Conservation (phyloP, 2,888 invertebrate genomes). For the Acanthosepion esculentum region DNA sequence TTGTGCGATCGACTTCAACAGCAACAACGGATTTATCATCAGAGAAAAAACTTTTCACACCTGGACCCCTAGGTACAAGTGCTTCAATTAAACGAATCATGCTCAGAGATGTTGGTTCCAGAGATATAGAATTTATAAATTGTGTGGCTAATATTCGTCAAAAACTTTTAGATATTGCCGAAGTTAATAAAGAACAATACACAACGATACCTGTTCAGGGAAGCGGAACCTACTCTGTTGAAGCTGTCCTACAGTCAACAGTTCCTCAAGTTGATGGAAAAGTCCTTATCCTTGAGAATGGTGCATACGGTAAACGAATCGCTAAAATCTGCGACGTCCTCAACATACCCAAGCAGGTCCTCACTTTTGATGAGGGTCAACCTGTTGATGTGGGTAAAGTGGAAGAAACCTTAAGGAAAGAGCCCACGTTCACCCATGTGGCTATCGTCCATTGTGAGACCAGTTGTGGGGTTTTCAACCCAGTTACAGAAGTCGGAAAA, state of each 20-base stretch:
- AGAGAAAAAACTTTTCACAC: slow-evolving; percentile 76
- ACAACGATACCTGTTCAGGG: slow-evolving; percentile 76
- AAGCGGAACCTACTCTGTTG: slow-evolving; percentile 77
- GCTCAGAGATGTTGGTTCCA: slow-evolving; percentile 75
- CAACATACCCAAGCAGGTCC: slow-evolving; percentile 67
- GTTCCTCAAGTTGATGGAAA: slow-evolving; percentile 72
- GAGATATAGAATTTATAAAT: slow-evolving; percentile 75
- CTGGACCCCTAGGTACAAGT: slow-evolving; percentile 76
- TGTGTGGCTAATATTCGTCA: slow-evolving; percentile 72
- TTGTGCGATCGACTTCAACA: neutral
- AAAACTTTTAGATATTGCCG: slow-evolving; percentile 73
- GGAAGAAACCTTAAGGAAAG: slow-evolving; percentile 62
- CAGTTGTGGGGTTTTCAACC: slow-evolving; percentile 76
- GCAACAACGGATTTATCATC: neutral
- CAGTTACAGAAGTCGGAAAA: slow-evolving; percentile 74
- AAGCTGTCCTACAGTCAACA: slow-evolving; percentile 75
- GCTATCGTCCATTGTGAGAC: slow-evolving; percentile 77
- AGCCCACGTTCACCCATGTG: slow-evolving; percentile 72
- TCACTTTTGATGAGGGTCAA: slow-evolving; percentile 73
- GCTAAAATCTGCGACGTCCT: slow-evolving; percentile 74
- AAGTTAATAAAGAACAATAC: slow-evolving; percentile 69
- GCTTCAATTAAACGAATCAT: slow-evolving; percentile 74
- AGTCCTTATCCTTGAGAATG: slow-evolving; percentile 75
- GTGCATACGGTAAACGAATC: slow-evolving; percentile 76
- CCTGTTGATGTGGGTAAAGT: slow-evolving; percentile 65